Conservation (phyloP, 2,797 vertebrate species). For the Danionella dracula region DNA sequence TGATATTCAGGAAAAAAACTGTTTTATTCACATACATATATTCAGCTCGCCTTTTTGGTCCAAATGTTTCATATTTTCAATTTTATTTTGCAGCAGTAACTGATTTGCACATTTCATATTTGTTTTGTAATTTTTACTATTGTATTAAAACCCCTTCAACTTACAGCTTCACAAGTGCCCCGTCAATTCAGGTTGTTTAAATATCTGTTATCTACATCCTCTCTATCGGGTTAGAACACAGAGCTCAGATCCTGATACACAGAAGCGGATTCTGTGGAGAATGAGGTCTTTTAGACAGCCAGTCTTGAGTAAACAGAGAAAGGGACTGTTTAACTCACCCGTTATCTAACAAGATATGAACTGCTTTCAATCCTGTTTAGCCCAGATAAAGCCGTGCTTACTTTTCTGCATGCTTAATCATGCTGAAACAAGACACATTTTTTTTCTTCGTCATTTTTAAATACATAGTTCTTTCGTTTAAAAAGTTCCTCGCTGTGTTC, state of each 20-base stretch:
- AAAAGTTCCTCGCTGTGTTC: conserved; percentile 35
- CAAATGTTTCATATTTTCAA: no score
- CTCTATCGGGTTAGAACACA: conserved; percentile 23
- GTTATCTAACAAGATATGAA: conserved; percentile 41
- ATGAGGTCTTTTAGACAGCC: conserved; percentile 24
- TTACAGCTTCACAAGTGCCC: conserved; percentile 27
- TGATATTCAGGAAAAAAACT: no score
- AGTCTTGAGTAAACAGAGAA: conserved; percentile 26
- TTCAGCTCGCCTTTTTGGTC: no score
- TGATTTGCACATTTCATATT: no score
- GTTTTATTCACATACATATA: no score
- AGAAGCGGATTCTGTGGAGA: conserved; percentile 29
- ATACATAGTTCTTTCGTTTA: no score
- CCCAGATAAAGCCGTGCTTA: conserved; percentile 36
- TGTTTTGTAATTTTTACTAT: neutral
- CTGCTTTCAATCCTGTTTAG: conserved; percentile 33
- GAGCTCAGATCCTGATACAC: conserved; percentile 36
- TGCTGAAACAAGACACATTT: conserved; percentile 44
- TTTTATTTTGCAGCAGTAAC: no score
- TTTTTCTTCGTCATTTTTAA: neutral
- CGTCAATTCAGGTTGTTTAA: conserved; percentile 38
- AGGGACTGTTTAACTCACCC: conserved; percentile 33
- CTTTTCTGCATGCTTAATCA: conserved; percentile 49
- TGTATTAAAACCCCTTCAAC: neutral
- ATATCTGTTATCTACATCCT: conserved; percentile 34